Evolutionary conservation across 2,113 vertebrate species (phyloP), one percentile per base, ranked within the genome.

Genomic region (Potamarius usumacintae): DNA sequence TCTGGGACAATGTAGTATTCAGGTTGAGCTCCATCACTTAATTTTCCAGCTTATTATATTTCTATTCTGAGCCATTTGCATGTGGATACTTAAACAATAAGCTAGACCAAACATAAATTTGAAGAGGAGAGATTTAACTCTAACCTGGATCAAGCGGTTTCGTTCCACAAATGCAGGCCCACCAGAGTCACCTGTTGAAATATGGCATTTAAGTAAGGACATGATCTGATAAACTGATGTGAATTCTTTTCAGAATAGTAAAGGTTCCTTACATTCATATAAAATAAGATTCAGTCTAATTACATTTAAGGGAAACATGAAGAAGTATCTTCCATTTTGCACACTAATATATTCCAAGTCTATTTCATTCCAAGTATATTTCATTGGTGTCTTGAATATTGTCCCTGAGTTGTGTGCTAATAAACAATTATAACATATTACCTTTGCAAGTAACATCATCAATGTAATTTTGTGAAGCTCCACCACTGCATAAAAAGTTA

Each of bases 131-230:
- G n/a, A 74, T 53, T 57, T 34, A 25, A 52, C 12, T 52, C 81
- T 84, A 20, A 88, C 86, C 86, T 88, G 86, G 60, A 88, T 55
- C 58, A 77, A 52, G 55, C 86, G 86, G 50, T 84, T 42, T 30
- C 1, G 27, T 76, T 88, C 69, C 71, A 88, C 10, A 79, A 84
- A 67, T 15, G 25, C 25, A 57, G 82, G 60, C n/a, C 86, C 86
- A 79, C 86, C 86, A 48, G 82, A 78, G 42, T 88, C 86, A 17
- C 82, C 86, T 88, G 86, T 76, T 74, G 4, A 25, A 84, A 83
- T 65, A 76, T 34, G 20, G 10, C 1, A 81, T 27, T 25, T 42
- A 58, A 5, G 2, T 30, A 58, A n/a, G 10, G 3, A 8, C 57
- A 65, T 65, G 65, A 63, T 42, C n/a, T 50, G 5, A 63, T 63